These are phyloP conservation scores for Diadophis punctatus DNA, from an alignment of 2,113 vertebrate genomes.

Conservation along the genomic window DNA sequence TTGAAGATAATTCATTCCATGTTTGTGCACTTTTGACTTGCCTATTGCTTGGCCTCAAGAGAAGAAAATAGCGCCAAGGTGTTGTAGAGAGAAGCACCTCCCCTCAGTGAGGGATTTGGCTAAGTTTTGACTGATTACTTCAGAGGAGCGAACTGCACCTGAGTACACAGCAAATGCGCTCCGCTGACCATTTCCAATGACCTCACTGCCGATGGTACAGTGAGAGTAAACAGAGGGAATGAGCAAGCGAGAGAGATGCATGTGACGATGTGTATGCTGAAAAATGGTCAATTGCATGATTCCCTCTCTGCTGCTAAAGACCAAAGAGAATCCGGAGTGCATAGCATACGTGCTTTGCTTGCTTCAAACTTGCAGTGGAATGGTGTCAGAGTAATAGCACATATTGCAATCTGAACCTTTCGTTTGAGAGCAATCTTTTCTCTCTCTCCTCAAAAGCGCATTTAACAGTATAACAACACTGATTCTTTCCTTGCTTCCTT, in stretches of 20 bases:
- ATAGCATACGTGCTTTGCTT: not conserved
- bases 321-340: not conserved
- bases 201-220: constrained; percentile 52
- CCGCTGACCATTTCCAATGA: constrained; percentile 35
- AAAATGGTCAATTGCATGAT: not conserved
- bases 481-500: not conserved
- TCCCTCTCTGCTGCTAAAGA: not conserved
- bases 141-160: constrained; percentile 66
- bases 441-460: not conserved
- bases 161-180: constrained; percentile 62
- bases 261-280: not conserved
- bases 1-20: constrained; percentile 64
- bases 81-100: constrained; percentile 60
- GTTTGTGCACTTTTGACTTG: constrained; percentile 60
- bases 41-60: constrained; percentile 62
- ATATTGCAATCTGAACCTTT: not conserved
- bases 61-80: constrained; percentile 62
- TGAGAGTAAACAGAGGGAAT: constrained; percentile 11
- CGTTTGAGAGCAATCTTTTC: too few species aligned
- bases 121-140: constrained; percentile 62
- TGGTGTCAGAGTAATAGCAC: not conserved
- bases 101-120: constrained; percentile 67
- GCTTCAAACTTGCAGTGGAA: not conserved
- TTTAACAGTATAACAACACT: not conserved
- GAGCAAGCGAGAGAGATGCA: not conserved